These are phyloP conservation scores for Aquatica leii DNA, from an alignment of 2,888 invertebrate species.

Conservation along the genomic window DNA sequence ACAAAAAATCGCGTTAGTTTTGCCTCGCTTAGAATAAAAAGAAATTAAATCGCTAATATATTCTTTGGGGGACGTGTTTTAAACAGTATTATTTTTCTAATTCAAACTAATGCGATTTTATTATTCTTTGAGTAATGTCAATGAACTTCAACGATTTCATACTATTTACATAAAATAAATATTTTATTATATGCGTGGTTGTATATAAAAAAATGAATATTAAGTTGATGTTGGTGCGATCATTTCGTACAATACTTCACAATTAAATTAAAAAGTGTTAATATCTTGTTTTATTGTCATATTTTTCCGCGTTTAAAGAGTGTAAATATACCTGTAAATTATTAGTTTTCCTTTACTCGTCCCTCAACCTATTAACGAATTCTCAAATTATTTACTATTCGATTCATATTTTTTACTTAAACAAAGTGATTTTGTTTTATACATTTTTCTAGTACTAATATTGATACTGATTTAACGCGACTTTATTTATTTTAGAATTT, in stretches of 20 bases:
- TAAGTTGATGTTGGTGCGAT: conserved; percentile 61
- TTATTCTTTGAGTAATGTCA: conserved; percentile 29
- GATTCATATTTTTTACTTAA: too few species aligned
- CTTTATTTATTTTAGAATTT: too few species aligned
- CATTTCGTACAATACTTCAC: conserved; percentile 58
- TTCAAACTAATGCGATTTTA: conserved; percentile 32
- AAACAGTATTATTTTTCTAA: conserved; percentile 36
- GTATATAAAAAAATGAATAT: conserved; percentile 56
- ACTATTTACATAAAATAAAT: conserved; percentile 53
- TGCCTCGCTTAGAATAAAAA: conserved; percentile 21
- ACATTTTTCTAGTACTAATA: too few species aligned
- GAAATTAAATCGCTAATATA: not conserved
- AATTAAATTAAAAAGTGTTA: conserved; percentile 35
- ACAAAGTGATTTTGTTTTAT: too few species aligned
- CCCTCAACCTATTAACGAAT: too few species aligned
- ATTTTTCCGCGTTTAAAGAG: not conserved
- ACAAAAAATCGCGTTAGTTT: conserved; percentile 32
- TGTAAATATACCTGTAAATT: too few species aligned
- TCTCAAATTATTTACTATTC: too few species aligned
- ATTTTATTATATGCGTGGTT: conserved; percentile 50
- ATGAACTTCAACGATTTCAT: conserved; percentile 52
- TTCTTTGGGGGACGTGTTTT: conserved; percentile 13
- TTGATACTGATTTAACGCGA: too few species aligned
- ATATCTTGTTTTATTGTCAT: conserved; percentile 2
- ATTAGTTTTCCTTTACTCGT: too few species aligned